Evolutionary conservation across 2,797 vertebrate species (phyloP).

Genomic region (Cossypha dichroa): DNA sequence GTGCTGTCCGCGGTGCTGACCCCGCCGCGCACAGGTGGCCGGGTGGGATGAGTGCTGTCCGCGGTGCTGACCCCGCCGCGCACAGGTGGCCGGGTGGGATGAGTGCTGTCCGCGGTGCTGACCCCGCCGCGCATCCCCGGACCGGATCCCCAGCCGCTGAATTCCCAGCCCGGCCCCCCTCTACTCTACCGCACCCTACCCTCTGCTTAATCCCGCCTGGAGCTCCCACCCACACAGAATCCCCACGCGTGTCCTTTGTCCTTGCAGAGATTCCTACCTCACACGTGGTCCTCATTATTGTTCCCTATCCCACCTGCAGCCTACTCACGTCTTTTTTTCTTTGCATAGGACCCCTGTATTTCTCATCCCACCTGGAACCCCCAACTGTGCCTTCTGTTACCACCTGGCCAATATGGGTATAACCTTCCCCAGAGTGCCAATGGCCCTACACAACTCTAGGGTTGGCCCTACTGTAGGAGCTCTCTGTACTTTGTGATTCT

Average conservation of each 20-base stretch:
- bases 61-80: no score
- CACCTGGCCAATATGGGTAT: fast-evolving
- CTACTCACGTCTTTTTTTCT: neutral
- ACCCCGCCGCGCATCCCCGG: no score
- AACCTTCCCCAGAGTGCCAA: fast-evolving
- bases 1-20: no score
- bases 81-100: no score
- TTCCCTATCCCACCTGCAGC: neutral
- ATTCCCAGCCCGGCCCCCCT: fast-evolving
- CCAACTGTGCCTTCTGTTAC: fast-evolving
- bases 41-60: no score
- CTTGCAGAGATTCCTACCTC: neutral
- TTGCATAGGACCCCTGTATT: fast-evolving
- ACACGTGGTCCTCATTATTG: fast-evolving
- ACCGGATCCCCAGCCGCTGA: fast-evolving
- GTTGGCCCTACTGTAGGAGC: neutral
- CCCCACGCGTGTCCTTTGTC: fast-evolving
- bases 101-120: no score
- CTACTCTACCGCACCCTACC: no score
- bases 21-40: no score
- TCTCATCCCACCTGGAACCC: neutral
- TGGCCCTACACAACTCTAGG: fast-evolving
- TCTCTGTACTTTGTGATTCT: fast-evolving
- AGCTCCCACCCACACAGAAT: neutral
- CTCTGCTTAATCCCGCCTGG: neutral